Conservation (phyloP, 2,797 vertebrate genomes). For the Loris lydekkerianus region DNA sequence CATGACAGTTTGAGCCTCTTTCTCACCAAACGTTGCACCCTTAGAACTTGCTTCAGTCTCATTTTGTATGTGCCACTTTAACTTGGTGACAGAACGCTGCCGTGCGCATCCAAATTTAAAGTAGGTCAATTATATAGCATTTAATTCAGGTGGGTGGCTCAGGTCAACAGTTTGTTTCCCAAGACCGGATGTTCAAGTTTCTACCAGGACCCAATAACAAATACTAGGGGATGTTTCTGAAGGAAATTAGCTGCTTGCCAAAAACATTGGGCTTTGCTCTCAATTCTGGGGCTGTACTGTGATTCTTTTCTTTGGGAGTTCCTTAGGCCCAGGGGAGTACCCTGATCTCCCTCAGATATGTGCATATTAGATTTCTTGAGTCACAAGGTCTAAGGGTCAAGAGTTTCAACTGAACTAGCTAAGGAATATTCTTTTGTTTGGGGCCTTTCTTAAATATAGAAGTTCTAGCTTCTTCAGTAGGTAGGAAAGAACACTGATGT, state of each 20-base stretch:
- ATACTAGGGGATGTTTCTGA: background rate
- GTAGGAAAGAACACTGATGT: background rate
- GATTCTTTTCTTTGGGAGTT: background rate
- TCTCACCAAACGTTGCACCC: background rate
- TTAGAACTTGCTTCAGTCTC: background rate
- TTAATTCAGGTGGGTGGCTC: background rate
- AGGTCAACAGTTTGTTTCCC: background rate
- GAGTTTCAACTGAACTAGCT: background rate
- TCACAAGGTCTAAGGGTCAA: background rate
- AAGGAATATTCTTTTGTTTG: background rate
- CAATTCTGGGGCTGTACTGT: background rate
- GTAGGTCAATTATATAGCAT: background rate
- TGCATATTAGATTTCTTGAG: background rate
- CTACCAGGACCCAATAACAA: background rate
- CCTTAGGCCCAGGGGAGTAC: background rate
- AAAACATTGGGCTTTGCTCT: background rate
- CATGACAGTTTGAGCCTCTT: background rate
- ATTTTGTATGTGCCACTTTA: background rate
- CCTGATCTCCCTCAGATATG: background rate
- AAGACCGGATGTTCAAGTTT: background rate
- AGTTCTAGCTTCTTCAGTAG: background rate
- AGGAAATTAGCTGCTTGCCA: constrained; percentile 15
- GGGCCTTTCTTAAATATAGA: background rate
- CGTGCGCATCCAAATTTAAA: background rate
- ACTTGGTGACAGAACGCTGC: background rate